Conservation (phyloP, 2,888 invertebrate species). For the Phytoseiulus persimilis region DNA sequence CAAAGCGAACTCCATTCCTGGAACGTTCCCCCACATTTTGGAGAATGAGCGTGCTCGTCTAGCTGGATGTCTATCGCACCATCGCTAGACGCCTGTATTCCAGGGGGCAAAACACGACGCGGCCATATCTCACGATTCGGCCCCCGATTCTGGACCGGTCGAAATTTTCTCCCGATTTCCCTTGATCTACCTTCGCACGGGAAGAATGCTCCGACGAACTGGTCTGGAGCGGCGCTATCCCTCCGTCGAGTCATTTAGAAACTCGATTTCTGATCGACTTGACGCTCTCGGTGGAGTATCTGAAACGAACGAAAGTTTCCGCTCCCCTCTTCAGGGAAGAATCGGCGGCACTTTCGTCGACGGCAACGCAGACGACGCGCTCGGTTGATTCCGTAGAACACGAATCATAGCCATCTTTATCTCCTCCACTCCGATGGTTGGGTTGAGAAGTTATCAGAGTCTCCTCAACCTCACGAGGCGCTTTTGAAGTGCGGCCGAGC, state of each 20-base stretch:
- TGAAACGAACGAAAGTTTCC: neutral
- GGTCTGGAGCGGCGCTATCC: neutral
- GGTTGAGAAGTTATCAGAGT: constrained; percentile 5
- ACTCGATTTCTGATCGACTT: neutral
- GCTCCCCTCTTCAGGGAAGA: neutral
- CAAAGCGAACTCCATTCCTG: no score
- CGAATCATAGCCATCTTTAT: neutral
- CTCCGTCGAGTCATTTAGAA: no score
- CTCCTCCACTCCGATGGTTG: neutral
- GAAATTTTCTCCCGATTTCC: no score
- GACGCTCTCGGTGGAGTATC: neutral
- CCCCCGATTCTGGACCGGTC: no score
- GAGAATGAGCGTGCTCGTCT: no score
- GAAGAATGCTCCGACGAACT: neutral
- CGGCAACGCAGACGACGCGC: neutral
- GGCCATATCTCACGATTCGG: no score
- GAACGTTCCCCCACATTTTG: no score
- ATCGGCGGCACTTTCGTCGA: neutral
- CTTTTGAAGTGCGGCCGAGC: neutral
- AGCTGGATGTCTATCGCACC: no score
- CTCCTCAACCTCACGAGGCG: neutral
- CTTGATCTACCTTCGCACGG: neutral
- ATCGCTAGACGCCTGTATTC: no score
- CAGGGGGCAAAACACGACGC: no score
- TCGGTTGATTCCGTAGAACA: neutral